Evolutionary conservation across 2,797 vertebrate genomes (phyloP).

Genomic region (Ptychobarbus kaznakovi): DNA sequence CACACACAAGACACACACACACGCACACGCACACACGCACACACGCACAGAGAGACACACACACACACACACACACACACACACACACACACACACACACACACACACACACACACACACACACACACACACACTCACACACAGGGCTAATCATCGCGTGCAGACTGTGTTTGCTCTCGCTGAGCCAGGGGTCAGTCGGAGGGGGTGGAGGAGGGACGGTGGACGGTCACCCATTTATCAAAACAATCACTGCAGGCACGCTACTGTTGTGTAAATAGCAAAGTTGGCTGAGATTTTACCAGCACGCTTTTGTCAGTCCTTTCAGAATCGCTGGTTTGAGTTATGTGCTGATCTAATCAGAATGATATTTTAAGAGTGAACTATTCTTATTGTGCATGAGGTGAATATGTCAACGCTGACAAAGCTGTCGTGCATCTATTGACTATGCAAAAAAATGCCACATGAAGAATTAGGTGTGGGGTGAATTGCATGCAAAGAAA

Average conservation of each 20-base stretch:
- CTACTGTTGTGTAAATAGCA: slow-evolving; percentile 63
- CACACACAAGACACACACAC: too few species aligned
- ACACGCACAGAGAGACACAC: too few species aligned
- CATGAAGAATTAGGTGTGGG: too few species aligned
- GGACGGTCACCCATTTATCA: slow-evolving; percentile 71
- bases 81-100: too few species aligned
- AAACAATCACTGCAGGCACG: slow-evolving; percentile 78
- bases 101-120: too few species aligned
- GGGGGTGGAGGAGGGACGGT: slow-evolving; percentile 76
- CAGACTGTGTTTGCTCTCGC: slow-evolving; percentile 84
- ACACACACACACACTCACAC: background rate
- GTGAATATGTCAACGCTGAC: background rate
- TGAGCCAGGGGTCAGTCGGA: slow-evolving; percentile 82
- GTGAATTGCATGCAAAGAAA: too few species aligned
- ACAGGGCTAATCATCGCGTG: slow-evolving; percentile 81
- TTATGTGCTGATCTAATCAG: slow-evolving; percentile 19
- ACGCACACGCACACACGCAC: too few species aligned
- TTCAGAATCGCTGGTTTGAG: slow-evolving; percentile 16
- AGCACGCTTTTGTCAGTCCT: background rate
- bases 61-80: too few species aligned
- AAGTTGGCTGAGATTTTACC: slow-evolving; percentile 22
- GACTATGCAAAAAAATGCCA: background rate
- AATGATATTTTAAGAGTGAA: slow-evolving; percentile 3
- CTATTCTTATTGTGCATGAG: slow-evolving; percentile 5
- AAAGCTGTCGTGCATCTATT: background rate